A percentile compares a stretch with the other conserved stretches of the same genome.
Conservation (phyloP, 2,888 invertebrate genomes). For the Oegoconia quadripuncta region DNA sequence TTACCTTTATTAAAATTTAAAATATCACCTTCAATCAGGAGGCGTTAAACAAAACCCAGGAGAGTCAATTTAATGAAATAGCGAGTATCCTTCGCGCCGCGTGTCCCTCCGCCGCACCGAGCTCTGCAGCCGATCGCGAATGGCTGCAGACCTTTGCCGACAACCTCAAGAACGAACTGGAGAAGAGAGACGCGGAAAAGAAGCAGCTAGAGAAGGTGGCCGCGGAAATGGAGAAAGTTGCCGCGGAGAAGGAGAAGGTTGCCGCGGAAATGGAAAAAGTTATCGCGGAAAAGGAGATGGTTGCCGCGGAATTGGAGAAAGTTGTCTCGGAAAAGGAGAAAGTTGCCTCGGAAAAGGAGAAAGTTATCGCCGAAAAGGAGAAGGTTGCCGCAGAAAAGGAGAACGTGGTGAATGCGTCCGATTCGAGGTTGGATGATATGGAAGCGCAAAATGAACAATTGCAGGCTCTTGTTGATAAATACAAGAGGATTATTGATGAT, state of each 20-base stretch:
- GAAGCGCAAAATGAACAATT: conserved; percentile 81
- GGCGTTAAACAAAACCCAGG: conserved; percentile 71
- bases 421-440: conserved; percentile 64
- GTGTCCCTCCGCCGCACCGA: conserved; percentile 48
- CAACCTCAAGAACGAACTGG: conserved; percentile 37
- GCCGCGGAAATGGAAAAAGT: background rate
- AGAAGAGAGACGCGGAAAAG: conserved; percentile 21
- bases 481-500: conserved; percentile 86
- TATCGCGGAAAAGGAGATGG: background rate
- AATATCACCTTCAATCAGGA: conserved; percentile 52
- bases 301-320: conserved; percentile 19
- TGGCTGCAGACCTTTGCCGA: conserved; percentile 59
- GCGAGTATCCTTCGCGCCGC: conserved; percentile 48
- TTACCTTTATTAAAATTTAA: no score
- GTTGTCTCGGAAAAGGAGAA: conserved; percentile 15
- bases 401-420: conserved; percentile 24
- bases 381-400: conserved; percentile 4
- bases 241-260: conserved; percentile 4
- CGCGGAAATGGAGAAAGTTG: conserved; percentile 3
- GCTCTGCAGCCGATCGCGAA: conserved; percentile 29
- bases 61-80: conserved; percentile 81
- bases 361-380: conserved; percentile 3
- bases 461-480: conserved; percentile 82
- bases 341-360: conserved; percentile 7
- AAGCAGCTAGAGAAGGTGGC: conserved; percentile 7